Percentiles rank a stretch among this genome's conserved stretches.
Evolutionary conservation across 2,888 invertebrate genomes (phyloP).

Genomic region (Philhelius pedissequus): DNA sequence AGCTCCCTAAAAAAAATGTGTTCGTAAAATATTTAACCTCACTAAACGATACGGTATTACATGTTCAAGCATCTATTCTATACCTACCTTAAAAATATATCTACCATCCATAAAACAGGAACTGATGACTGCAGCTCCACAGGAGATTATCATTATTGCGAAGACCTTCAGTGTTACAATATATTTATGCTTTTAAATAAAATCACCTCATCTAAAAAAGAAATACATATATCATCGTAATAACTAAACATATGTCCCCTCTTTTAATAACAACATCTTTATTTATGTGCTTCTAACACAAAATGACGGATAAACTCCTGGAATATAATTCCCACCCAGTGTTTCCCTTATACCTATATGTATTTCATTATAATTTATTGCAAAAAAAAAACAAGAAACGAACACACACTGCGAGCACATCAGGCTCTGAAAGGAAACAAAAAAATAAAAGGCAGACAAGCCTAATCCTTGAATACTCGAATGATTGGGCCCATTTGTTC

Average conservation of each 20-base stretch:
- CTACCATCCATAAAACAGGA: background rate
- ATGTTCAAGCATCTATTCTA: background rate
- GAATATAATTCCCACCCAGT: background rate
- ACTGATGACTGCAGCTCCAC: background rate
- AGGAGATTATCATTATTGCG: background rate
- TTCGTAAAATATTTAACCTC: background rate
- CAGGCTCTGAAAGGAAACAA: no score
- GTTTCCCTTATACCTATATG: background rate
- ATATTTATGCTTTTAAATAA: background rate
- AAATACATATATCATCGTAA: conserved; percentile 17
- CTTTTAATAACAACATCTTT: conserved; percentile 42
- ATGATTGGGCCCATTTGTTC: conserved; percentile 18
- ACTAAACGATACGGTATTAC: background rate
- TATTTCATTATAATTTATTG: conserved; percentile 12
- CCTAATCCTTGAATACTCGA: conserved; percentile 42
- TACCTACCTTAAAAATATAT: background rate
- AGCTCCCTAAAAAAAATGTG: background rate
- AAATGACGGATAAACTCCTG: conserved; percentile 46
- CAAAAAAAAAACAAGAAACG: background rate
- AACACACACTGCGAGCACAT: background rate
- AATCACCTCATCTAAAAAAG: conserved; percentile 1
- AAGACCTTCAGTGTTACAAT: background rate
- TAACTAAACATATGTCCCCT: conserved; percentile 40
- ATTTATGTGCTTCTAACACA: conserved; percentile 34
- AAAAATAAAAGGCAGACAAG: conserved; percentile 27